phyloP scores from a whole-genome alignment of 2,888 invertebrate genomes.

The Achlya flavicornis region DNA sequence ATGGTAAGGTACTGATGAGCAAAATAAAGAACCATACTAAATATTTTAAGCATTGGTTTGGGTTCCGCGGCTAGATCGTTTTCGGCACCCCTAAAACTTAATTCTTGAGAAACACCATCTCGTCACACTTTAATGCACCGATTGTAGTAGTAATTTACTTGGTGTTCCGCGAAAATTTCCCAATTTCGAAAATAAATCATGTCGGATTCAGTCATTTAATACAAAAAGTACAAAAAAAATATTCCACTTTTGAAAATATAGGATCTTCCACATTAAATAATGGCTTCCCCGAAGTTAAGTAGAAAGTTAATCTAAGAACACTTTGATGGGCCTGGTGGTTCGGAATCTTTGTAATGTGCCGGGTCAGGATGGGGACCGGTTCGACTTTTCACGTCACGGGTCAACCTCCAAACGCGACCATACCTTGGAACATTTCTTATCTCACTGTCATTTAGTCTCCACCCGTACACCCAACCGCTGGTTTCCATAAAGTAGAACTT shows the following conservation, averaged over 20 bases:
- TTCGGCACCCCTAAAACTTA: neutral
- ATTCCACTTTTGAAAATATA: neutral
- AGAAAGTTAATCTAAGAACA: conserved; percentile 22
- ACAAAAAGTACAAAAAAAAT: too few species aligned
- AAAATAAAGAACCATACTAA: too few species aligned
- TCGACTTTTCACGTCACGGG: conserved; percentile 39
- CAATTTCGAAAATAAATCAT: too few species aligned
- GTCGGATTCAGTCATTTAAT: too few species aligned
- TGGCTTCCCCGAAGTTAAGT: neutral
- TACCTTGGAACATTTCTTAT: conserved; percentile 35
- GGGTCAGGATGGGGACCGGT: conserved; percentile 57
- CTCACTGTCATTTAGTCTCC: conserved; percentile 51
- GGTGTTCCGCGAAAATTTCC: too few species aligned
- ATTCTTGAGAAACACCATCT: neutral
- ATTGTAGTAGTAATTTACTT: too few species aligned
- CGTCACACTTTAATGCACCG: too few species aligned
- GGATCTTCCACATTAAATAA: neutral
- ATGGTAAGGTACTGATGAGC: too few species aligned
- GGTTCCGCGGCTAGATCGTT: neutral
- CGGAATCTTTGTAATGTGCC: conserved; percentile 39
- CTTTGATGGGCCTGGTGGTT: conserved; percentile 30
- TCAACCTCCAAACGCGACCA: conserved; percentile 47
- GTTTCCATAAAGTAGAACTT: conserved; percentile 53
- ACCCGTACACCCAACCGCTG: conserved; percentile 49
- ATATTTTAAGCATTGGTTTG: neutral